Conservation (phyloP, 2,113 vertebrate genomes). For the Ancistrus triradiatus region DNA sequence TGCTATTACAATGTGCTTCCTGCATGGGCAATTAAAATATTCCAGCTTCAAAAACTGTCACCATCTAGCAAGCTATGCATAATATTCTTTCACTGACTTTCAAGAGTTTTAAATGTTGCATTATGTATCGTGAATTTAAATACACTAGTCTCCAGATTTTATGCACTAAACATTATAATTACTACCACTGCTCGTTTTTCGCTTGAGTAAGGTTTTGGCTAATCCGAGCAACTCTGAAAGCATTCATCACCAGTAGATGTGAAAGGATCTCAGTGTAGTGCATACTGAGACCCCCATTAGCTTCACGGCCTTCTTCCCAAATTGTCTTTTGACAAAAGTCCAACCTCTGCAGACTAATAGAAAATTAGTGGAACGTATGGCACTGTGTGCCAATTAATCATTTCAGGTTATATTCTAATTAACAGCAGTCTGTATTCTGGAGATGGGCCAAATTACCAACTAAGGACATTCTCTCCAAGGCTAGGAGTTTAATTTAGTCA, state of each 20-base stretch:
- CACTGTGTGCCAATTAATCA: conserved; percentile 60
- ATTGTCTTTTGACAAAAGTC: conserved; percentile 11
- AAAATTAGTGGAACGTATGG: conserved; percentile 50
- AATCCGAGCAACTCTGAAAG: neutral
- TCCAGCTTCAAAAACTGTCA: no score
- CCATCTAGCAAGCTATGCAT: no score
- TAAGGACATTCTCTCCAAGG: conserved; percentile 57
- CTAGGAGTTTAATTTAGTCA: conserved; percentile 64
- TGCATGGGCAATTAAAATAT: no score
- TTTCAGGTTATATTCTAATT: conserved; percentile 64
- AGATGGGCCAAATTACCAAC: conserved; percentile 61
- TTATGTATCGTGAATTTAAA: no score
- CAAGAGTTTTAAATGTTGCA: no score
- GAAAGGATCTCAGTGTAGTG: neutral
- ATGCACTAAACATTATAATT: no score
- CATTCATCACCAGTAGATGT: neutral
- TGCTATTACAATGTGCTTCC: no score
- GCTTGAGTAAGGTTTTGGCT: neutral
- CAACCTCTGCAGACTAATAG: conserved; percentile 31
- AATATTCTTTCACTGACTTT: no score
- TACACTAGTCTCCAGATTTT: no score
- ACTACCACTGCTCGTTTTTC: no score
- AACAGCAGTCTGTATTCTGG: conserved; percentile 57
- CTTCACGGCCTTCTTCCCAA: conserved; percentile 21
- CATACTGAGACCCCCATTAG: conserved; percentile 5